Conservation (phyloP, 1,140 invertebrate species). For the Drosophila simulans region DNA sequence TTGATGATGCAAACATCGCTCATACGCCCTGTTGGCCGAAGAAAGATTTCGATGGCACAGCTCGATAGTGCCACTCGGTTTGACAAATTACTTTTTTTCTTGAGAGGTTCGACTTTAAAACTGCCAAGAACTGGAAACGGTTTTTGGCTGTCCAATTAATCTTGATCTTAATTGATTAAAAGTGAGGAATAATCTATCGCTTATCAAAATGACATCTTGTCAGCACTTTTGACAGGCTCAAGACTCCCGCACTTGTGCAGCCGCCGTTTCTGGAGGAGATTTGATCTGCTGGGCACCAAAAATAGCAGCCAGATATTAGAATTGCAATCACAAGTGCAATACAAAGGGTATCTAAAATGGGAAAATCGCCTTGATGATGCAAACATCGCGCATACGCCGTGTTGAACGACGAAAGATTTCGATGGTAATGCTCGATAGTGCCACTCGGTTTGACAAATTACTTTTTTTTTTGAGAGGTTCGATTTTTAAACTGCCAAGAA, state of each 20-base stretch:
- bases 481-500: conserved; percentile 50
- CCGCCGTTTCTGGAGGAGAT: background rate
- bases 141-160: conserved; percentile 31
- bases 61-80: conserved; percentile 27
- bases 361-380: conserved; percentile 54
- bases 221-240: conserved; percentile 52
- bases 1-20: conserved; percentile 55
- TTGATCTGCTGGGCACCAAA: conserved; percentile 23
- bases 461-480: conserved; percentile 17
- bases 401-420: conserved; percentile 29
- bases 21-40: conserved; percentile 52
- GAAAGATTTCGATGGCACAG: conserved; percentile 25
- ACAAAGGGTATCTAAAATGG: conserved; percentile 40
- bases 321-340: conserved; percentile 68
- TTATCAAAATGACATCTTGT: conserved; percentile 69
- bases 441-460: conserved; percentile 45
- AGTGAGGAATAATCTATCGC: conserved; percentile 50
- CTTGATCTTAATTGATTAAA: conserved; percentile 57
- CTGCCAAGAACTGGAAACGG: conserved; percentile 59
- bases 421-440: conserved; percentile 24
- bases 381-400: conserved; percentile 58
- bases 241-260: conserved; percentile 26
- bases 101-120: conserved; percentile 31
- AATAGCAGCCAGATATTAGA: conserved; percentile 67
- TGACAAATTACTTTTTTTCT: conserved; percentile 38